phyloP scores from a whole-genome alignment of 2,888 invertebrate species.

The Chrysomela aeneicollis region DNA sequence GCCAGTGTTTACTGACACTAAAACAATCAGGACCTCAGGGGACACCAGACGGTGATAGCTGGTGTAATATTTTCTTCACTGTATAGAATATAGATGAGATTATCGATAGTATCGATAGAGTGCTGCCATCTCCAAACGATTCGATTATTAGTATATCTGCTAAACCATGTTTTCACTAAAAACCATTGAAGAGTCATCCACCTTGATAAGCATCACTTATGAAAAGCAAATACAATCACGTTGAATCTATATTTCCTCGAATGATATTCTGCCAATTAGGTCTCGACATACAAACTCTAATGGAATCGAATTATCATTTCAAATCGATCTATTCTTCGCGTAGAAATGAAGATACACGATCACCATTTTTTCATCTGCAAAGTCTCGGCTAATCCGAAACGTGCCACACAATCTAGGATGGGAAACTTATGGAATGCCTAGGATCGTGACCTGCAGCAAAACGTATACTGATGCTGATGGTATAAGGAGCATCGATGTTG shows the following conservation, averaged over 20 bases:
- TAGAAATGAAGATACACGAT: constrained; percentile 44
- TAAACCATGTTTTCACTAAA: no score
- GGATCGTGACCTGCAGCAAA: constrained; percentile 40
- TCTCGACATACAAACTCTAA: constrained; percentile 40
- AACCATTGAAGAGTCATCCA: no score
- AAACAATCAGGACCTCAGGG: no score
- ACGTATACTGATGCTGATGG: not conserved
- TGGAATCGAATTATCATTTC: constrained; percentile 47
- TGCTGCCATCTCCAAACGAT: no score
- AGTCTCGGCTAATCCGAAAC: constrained; percentile 42
- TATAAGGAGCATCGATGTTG: not conserved
- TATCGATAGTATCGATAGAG: no score
- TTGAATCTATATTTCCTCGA: not conserved
- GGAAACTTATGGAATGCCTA: constrained; percentile 41
- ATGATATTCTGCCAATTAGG: constrained; percentile 42
- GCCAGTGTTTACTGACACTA: no score
- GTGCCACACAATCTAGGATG: constrained; percentile 43
- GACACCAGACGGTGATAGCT: no score
- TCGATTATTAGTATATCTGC: no score
- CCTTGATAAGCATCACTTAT: no score
- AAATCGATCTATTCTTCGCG: constrained; percentile 41
- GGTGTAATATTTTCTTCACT: no score
- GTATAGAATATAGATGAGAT: no score
- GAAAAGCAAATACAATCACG: no score
- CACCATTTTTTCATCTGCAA: constrained; percentile 33